Percentiles rank a stretch among this genome's conserved stretches.
Conservation (phyloP, 1,140 invertebrate genomes). For the Drosophila lowei region DNA sequence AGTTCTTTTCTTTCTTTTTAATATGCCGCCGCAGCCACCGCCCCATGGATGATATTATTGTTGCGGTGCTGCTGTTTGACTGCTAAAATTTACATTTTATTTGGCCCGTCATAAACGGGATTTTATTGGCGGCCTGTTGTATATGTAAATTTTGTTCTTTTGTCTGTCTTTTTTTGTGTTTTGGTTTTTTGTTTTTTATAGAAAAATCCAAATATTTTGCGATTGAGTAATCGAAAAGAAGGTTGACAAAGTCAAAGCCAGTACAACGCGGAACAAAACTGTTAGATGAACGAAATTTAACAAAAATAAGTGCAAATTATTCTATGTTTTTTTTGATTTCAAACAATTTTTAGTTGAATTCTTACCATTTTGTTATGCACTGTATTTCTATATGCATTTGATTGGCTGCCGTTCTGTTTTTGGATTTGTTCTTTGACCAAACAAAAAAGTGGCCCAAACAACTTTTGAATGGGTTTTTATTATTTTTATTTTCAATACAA, state of each 20-base stretch:
- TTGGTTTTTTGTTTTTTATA: too few relatives aligned
- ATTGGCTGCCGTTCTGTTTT: slow-evolving; percentile 4
- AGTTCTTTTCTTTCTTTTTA: slow-evolving; percentile 33
- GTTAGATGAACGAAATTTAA: too few relatives aligned
- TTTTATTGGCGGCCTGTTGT: slow-evolving; percentile 34
- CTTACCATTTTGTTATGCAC: slow-evolving; percentile 1
- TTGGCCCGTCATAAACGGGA: slow-evolving; percentile 61
- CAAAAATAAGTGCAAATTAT: too few relatives aligned
- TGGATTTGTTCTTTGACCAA: slow-evolving; percentile 26
- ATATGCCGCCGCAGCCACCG: neutral
- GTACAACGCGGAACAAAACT: too few relatives aligned
- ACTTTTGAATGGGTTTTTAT: slow-evolving; percentile 11
- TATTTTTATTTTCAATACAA: slow-evolving; percentile 2
- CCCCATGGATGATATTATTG: slow-evolving; percentile 15
- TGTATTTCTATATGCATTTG: slow-evolving; percentile 12
- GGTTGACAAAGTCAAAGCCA: slow-evolving; percentile 19
- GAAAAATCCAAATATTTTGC: slow-evolving; percentile 42
- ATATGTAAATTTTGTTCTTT: slow-evolving; percentile 45
- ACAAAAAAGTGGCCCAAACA: slow-evolving; percentile 38
- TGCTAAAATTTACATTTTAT: slow-evolving; percentile 76
- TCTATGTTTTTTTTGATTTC: too few relatives aligned
- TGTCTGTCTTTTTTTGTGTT: slow-evolving; percentile 18
- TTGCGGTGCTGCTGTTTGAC: slow-evolving; percentile 24
- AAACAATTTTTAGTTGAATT: too few relatives aligned
- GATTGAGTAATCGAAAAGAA: slow-evolving; percentile 56